phyloP scores from a whole-genome alignment of 2,797 vertebrate genomes.

The Oceanodroma leucorhoa region DNA sequence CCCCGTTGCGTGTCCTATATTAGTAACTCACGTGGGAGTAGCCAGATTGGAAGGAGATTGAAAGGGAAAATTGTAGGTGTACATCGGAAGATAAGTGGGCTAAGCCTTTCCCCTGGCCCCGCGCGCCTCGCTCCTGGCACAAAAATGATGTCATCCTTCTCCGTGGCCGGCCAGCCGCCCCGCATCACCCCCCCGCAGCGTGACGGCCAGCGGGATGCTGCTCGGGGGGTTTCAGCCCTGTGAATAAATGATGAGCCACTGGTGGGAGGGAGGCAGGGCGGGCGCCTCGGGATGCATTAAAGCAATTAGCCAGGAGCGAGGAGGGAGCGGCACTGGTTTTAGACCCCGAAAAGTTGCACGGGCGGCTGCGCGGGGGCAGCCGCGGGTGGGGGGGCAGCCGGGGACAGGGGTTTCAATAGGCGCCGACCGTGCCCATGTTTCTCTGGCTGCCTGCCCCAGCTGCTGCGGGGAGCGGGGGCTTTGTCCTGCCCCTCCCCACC shows the following conservation, averaged over 20 bases:
- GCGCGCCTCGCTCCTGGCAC: slow-evolving; percentile 5
- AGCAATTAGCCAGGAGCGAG: slow-evolving; percentile 36
- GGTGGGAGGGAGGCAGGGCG: slow-evolving; percentile 36
- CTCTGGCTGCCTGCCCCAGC: not conserved
- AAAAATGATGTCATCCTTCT: slow-evolving; percentile 74
- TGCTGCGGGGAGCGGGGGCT: not conserved
- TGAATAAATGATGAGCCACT: slow-evolving; percentile 72
- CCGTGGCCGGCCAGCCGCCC: slow-evolving; percentile 57
- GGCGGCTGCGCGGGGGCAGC: rapidly evolving
- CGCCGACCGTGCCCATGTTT: rapidly evolving
- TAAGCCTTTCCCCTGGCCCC: slow-evolving; percentile 29
- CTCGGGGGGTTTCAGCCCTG: slow-evolving; percentile 51
- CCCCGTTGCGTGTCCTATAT: slow-evolving; percentile 74
- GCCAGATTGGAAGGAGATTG: slow-evolving; percentile 72
- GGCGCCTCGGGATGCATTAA: slow-evolving; percentile 55
- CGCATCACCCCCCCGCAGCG: slow-evolving; percentile 58
- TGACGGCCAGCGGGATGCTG: slow-evolving; percentile 63
- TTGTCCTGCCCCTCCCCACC: not conserved
- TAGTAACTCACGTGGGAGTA: slow-evolving; percentile 76
- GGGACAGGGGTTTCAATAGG: not conserved
- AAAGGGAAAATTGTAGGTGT: slow-evolving; percentile 59
- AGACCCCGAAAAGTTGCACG: not conserved
- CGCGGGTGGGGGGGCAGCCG: rapidly evolving
- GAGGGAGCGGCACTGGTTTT: not conserved
- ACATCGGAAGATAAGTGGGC: slow-evolving; percentile 20